Conservation (phyloP, 2,888 invertebrate species). For the Papilio protenor region DNA sequence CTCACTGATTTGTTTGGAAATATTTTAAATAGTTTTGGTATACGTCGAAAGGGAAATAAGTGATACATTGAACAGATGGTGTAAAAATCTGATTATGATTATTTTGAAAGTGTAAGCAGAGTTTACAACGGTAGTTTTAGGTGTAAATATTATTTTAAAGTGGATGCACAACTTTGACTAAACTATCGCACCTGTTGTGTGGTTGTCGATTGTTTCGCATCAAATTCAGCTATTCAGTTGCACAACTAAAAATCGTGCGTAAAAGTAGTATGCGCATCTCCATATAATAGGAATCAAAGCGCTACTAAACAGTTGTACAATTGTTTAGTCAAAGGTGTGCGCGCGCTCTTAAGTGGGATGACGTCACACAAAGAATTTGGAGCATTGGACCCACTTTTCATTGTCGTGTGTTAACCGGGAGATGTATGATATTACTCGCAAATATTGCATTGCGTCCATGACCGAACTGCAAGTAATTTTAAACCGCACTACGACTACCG, state of each 20-base stretch:
- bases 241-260: no score
- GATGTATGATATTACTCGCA: not conserved
- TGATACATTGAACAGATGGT: constrained; percentile 9
- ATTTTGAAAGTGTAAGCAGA: not conserved
- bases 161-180: no score
- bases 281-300: no score
- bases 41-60: not conserved
- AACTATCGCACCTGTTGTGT: no score
- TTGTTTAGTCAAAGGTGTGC: no score
- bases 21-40: constrained; percentile 15
- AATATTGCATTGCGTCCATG: constrained; percentile 1
- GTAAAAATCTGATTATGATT: not conserved
- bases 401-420: not conserved
- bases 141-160: not conserved
- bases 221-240: no score
- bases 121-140: not conserved
- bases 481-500: constrained; percentile 10
- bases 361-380: constrained; percentile 6
- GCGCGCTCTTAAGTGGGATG: not conserved
- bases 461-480: constrained; percentile 5
- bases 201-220: no score
- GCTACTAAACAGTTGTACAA: no score
- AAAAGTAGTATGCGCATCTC: no score
- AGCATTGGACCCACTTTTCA: not conserved
- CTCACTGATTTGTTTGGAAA: constrained; percentile 15